Conservation (phyloP, 2,797 vertebrate species). For the Arctocebus calabarensis region DNA sequence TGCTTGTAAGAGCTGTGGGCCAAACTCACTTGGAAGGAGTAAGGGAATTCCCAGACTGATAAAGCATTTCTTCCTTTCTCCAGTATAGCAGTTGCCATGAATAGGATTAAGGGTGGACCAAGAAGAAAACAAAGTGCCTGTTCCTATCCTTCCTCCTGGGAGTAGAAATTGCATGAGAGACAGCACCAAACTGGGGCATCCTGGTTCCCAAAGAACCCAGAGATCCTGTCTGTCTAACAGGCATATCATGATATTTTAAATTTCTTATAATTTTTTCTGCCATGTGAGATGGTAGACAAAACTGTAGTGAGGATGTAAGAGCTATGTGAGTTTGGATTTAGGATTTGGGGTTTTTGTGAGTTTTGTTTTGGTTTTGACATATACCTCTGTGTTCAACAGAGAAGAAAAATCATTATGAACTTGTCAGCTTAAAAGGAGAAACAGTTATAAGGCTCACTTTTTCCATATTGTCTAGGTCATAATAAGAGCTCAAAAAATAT, state of each 20-base stretch:
- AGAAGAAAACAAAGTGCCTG: no score
- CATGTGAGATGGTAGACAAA: background rate
- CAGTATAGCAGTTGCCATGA: no score
- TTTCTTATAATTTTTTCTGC: background rate
- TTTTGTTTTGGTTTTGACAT: background rate
- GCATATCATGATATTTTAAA: background rate
- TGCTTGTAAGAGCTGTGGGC: no score
- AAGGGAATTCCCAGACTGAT: no score
- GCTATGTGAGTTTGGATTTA: background rate
- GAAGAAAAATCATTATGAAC: background rate
- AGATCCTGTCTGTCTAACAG: no score
- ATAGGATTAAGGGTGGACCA: no score
- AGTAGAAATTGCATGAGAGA: no score
- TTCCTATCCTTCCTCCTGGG: no score
- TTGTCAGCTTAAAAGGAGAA: background rate
- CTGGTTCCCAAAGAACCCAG: no score
- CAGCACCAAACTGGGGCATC: no score
- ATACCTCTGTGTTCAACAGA: background rate
- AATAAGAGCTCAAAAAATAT: background rate
- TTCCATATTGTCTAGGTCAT: background rate
- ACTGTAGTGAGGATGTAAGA: background rate
- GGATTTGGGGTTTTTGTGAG: background rate
- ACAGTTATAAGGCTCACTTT: background rate
- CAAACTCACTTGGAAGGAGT: no score
- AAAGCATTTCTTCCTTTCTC: no score